These are phyloP conservation scores for Bergia puertoricense DNA, from an alignment of 92 coral and sea anemone genomes.

Conservation along the genomic window DNA sequence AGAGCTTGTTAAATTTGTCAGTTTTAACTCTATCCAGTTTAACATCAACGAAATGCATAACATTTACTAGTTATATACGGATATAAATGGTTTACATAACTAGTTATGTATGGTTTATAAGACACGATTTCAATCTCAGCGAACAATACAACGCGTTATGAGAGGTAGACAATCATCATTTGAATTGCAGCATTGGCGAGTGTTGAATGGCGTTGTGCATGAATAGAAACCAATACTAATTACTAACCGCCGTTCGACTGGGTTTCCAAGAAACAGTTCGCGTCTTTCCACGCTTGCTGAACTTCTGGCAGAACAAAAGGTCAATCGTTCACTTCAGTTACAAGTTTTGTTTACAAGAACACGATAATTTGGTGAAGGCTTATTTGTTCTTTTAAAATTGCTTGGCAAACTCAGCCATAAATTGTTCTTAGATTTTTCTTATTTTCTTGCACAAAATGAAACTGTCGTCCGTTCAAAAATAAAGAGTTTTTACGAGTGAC, in stretches of 20 bases:
- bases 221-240: not conserved
- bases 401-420: not conserved
- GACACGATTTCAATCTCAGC: not conserved
- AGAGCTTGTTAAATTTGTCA: not conserved
- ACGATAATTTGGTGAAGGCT: not conserved
- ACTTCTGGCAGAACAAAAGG: slow-evolving; percentile 34
- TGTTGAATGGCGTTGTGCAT: slow-evolving; percentile 29
- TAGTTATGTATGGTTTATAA: not conserved
- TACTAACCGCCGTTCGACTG: slow-evolving; percentile 37
- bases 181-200: not conserved
- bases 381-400: not conserved
- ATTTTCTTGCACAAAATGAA: not conserved
- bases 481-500: not conserved
- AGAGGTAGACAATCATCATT: not conserved
- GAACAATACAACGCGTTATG: not conserved
- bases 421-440: not conserved
- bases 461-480: not conserved
- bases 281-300: slow-evolving; percentile 36
- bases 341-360: not conserved
- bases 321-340: slow-evolving; percentile 6
- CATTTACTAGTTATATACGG: not conserved
- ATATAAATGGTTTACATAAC: not conserved
- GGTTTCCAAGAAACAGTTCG: slow-evolving; percentile 41
- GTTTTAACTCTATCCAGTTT: not conserved
- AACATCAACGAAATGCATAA: not conserved